Percentiles rank a stretch among this genome's conserved stretches.
Evolutionary conservation across 2,797 vertebrate species (phyloP).

Genomic region (Sphaeramia orbicularis): DNA sequence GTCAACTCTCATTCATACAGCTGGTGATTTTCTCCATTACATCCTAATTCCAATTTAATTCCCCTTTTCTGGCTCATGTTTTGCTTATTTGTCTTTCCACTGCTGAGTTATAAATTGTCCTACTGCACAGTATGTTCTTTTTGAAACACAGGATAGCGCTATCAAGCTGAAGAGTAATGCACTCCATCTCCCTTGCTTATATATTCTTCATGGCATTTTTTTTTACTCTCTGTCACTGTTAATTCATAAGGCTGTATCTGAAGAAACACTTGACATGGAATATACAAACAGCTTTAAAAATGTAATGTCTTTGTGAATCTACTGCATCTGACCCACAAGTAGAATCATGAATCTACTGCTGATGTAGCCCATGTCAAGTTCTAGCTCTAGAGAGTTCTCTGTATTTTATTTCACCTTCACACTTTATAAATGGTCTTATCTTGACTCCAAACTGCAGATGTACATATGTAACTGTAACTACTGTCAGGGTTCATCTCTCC

Average conservation of each 20-base stretch:
- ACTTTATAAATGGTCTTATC: background rate
- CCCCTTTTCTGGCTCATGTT: background rate
- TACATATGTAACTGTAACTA: background rate
- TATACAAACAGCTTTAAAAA: conserved; percentile 17
- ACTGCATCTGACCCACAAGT: background rate
- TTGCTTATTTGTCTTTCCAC: conserved; percentile 1
- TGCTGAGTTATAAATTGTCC: background rate
- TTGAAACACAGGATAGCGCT: conserved; percentile 7
- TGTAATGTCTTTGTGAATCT: conserved; percentile 14
- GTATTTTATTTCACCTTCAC: conserved; percentile 11
- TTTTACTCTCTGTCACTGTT: conserved; percentile 2
- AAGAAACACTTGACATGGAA: conserved; percentile 10
- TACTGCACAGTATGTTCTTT: conserved; percentile 29
- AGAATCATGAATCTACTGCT: background rate
- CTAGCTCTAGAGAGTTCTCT: background rate
- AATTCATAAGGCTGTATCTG: conserved; percentile 37
- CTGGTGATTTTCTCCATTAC: conserved; percentile 22
- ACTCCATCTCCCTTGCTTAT: conserved; percentile 24
- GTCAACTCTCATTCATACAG: conserved; percentile 23
- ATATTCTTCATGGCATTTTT: conserved; percentile 46
- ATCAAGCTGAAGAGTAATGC: conserved; percentile 19
- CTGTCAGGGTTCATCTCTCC: conserved; percentile 2
- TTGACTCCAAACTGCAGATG: background rate
- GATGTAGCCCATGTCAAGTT: background rate
- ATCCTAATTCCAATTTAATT: conserved; percentile 1